Base-by-base conservation (phyloP, 2,113 vertebrate genomes). In the Crotalus helleri region DNA sequence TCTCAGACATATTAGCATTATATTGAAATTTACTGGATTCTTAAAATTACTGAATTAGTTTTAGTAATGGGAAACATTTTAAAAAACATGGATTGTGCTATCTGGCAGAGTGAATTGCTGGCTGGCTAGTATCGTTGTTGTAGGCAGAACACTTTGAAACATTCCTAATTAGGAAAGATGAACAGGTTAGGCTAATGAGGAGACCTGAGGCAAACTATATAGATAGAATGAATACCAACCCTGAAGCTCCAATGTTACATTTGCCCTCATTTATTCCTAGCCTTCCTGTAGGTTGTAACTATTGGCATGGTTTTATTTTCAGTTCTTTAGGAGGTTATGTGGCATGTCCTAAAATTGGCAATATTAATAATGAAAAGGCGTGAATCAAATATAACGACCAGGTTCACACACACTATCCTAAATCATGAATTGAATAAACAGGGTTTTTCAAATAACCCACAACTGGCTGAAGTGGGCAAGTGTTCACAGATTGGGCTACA, bases 131-230 rank as follows among this genome's bases (percentile, higher is more conserved):
- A 89, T 54, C 11, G 24, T 58, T 55, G 87, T 85, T 53, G 87
- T 64, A 49, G 53, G 92, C 53, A 33, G 54, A 49, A 12, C 89
- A 44, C 58, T 92, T 89, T 54, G 49, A 89, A 92, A 89, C 92
- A 49, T 57, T 74, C 61, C 51, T 81, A 92, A 92, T 89, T 92
- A 74, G 46, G 53, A 49, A 81, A 89, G 89, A 89, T 39, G 39
- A 92, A 87, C 13, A 74, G 59, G 23, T 54, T 39, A 89, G 87
- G 51, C 33, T 81, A 90, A 92, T 81, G 51, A 93, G 5, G 49
- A 61, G 86, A 57, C 0, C 0, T 29, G 6, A 53, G 29, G 81
- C 53, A 85, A 55, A n/a, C 10, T 9, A 17, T 11, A 93, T 11
- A 69, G 39, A 64, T 10, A 91, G 53, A 88, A 87, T 57, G 21